Evolutionary conservation across 2,797 vertebrate genomes (phyloP), one percentile per base, ranked within the genome.

Genomic region (Microctenopoma steveboyesi): DNA sequence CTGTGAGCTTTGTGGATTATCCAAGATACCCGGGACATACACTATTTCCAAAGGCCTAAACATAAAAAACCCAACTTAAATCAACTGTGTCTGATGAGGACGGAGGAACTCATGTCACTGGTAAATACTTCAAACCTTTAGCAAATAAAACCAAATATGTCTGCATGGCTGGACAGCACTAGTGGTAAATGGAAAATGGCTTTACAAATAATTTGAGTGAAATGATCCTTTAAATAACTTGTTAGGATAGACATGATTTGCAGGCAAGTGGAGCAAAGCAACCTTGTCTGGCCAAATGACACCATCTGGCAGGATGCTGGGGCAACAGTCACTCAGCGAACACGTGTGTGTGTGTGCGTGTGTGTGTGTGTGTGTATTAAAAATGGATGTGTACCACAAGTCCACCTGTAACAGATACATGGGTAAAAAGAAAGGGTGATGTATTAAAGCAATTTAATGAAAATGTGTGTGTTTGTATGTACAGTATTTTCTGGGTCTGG

Each of bases 301-400:
- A 88, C 85, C 88, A 88, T 91, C 88, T 90, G 86, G 69, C 69
- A 77, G 86, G 84, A 84, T 78, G 69, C 70, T 69, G 74, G 72
- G 83, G 78, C 81, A 79, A 52, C 77, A 55, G 79, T 72, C 53
- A 72, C 71, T 78, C 58, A 81, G 58, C 39, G 59, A 60, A 35
- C 12, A 22, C 60, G 22, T 64, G 48, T 46, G 58, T 77, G 40
- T 56, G 35, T n/a, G 35, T 27, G n/a, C 45, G 46, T 58, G 43
- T 30, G 28, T 58, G 42, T 55, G 33, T 62, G 46, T 66, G 25
- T 30, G 14, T 49, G 5, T 22, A 22, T 22, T 22, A 22, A 10
- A 43, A 50, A 49, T 4, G 49, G 55, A 8, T 35, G 42, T 54
- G 4, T 14, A n/a, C 18, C 18, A 18, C 3, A 39, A 7, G 43